phyloP scores from a whole-genome alignment of 2,113 vertebrate species.

The Cochlearius cochlearius region DNA sequence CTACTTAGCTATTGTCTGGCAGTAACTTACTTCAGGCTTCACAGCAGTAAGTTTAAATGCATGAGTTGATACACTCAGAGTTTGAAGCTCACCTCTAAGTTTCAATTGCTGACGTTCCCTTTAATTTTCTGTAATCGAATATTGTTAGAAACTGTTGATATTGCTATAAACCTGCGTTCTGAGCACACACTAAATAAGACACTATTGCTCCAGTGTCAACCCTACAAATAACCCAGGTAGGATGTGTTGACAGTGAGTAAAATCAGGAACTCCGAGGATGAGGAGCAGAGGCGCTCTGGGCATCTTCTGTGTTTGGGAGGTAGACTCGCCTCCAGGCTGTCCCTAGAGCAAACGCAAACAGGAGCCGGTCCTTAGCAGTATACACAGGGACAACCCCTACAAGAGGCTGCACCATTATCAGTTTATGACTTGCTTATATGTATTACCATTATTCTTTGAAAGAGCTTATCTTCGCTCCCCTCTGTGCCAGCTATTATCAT shows the following conservation, averaged over 20 bases:
- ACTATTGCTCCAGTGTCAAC: neutral
- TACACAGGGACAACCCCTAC: neutral
- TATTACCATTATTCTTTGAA: neutral
- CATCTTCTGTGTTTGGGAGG: neutral
- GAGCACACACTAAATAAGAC: neutral
- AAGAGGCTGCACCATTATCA: neutral
- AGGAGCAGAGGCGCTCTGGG: neutral
- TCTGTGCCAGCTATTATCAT: constrained; percentile 14
- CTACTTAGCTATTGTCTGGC: neutral
- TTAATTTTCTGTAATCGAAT: neutral
- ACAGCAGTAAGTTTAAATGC: neutral
- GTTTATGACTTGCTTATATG: neutral
- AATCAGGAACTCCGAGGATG: neutral
- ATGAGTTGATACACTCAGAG: neutral
- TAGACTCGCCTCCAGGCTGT: neutral
- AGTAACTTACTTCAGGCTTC: neutral
- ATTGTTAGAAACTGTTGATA: neutral
- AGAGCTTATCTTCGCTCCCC: neutral
- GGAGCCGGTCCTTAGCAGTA: neutral
- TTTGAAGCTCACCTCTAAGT: neutral
- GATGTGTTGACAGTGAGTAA: neutral
- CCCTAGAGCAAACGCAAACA: rapidly evolving
- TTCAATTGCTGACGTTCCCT: neutral
- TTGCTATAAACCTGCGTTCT: neutral
- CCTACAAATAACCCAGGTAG: neutral